Evolutionary conservation across 1,140 invertebrate species (phyloP).

Genomic region (Anadara kagoshimensis): DNA sequence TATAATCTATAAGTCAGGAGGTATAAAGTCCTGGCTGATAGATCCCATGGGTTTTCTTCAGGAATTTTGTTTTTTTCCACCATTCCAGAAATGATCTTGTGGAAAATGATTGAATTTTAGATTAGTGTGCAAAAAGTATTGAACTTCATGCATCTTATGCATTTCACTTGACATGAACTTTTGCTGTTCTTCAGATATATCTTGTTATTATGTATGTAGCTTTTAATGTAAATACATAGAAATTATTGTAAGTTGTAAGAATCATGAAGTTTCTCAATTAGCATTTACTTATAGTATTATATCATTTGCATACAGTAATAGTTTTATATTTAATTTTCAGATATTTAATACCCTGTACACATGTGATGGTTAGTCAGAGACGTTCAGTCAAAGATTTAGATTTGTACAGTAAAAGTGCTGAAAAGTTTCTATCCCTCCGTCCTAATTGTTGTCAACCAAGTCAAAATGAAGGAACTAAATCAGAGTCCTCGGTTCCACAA

Average conservation of each 20-base stretch:
- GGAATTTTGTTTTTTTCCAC: too few relatives aligned
- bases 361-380: constrained; percentile 90
- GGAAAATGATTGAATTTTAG: too few relatives aligned
- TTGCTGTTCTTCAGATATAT: too few relatives aligned
- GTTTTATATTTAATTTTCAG: constrained; percentile 51
- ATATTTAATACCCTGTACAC: constrained; percentile 89
- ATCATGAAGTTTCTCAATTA: not conserved
- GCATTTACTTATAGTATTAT: not conserved
- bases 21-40: too few relatives aligned
- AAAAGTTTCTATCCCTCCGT: constrained; percentile 87
- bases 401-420: constrained; percentile 82
- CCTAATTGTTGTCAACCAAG: constrained; percentile 76
- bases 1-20: not conserved
- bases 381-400: constrained; percentile 86
- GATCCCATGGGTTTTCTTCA: too few relatives aligned
- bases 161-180: too few relatives aligned
- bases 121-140: too few relatives aligned
- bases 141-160: too few relatives aligned
- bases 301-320: not conserved
- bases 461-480: too few relatives aligned
- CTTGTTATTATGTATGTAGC: not conserved
- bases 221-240: not conserved
- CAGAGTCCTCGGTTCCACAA: too few relatives aligned
- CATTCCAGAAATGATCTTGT: too few relatives aligned
- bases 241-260: not conserved